Percentiles rank a stretch among this genome's conserved stretches.
Evolutionary conservation across 1,140 invertebrate genomes (phyloP).

Genomic region (Drosophila leontia): DNA sequence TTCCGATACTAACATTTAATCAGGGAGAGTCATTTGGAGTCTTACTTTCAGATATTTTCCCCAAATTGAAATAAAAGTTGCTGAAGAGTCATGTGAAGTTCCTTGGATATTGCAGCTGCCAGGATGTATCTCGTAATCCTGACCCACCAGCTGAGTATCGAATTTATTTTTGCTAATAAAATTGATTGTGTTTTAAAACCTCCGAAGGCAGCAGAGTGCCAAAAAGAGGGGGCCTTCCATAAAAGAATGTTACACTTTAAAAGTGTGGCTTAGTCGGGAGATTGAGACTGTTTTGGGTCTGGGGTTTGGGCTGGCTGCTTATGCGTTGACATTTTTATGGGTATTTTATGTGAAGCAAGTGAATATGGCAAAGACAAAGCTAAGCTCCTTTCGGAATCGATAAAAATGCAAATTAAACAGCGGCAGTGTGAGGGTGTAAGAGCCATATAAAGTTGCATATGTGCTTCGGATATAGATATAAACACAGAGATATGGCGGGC

Average conservation of each 20-base stretch:
- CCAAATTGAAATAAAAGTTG: conserved; percentile 1
- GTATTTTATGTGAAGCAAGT: conserved; percentile 69
- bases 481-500: conserved; percentile 17
- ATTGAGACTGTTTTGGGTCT: conserved; percentile 37
- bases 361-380: conserved; percentile 70
- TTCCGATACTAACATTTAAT: not conserved
- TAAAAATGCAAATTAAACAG: conserved; percentile 83
- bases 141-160: conserved; percentile 10
- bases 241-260: conserved; percentile 61
- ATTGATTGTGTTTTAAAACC: conserved; percentile 71
- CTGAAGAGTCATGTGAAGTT: conserved; percentile 3
- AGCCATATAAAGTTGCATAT: conserved; percentile 56
- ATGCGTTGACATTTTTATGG: conserved; percentile 79
- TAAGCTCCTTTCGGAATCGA: conserved; percentile 75
- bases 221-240: conserved; percentile 13
- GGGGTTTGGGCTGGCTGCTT: conserved; percentile 44
- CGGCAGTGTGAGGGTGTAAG: conserved; percentile 25
- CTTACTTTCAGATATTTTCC: not conserved
- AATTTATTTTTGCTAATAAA: conserved; percentile 59
- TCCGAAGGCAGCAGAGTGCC: conserved; percentile 16
- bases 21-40: not conserved
- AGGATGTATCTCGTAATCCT: conserved; percentile 4
- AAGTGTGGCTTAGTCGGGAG: conserved; percentile 54
- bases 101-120: not conserved
- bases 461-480: conserved; percentile 36